Evolutionary conservation across 2,797 vertebrate species (phyloP).

Genomic region (Ptychadena robeensis): DNA sequence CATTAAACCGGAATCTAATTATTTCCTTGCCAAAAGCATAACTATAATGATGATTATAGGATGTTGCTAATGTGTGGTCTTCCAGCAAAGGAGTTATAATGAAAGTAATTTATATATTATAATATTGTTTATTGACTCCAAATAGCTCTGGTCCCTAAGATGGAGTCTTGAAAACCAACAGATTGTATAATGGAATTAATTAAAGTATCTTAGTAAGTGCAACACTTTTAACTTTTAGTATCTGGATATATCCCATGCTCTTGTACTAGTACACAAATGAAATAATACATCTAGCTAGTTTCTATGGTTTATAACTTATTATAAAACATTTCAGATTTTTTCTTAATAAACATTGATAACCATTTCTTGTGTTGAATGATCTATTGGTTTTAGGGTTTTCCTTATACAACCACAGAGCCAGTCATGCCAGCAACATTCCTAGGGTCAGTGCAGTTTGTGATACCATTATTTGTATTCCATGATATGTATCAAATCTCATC

Average conservation of each 20-base stretch:
- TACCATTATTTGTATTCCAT: slow-evolving; percentile 42
- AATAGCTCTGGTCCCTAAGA: too few relatives aligned
- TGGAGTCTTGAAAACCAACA: too few relatives aligned
- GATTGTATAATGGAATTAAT: too few relatives aligned
- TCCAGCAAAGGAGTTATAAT: too few relatives aligned
- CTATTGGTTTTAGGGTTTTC: background rate
- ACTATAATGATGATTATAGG: too few relatives aligned
- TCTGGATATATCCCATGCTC: background rate
- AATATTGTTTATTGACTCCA: too few relatives aligned
- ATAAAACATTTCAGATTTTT: background rate
- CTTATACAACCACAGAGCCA: background rate
- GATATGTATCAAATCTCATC: slow-evolving; percentile 45
- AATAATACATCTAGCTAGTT: background rate
- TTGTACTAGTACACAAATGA: background rate
- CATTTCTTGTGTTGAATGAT: background rate
- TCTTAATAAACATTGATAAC: background rate
- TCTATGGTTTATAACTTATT: background rate
- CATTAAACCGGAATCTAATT: too few relatives aligned
- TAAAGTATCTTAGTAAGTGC: too few relatives aligned
- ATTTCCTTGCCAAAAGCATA: too few relatives aligned
- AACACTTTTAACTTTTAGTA: too few relatives aligned
- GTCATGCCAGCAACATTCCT: slow-evolving; percentile 20
- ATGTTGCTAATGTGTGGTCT: too few relatives aligned
- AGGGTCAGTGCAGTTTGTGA: slow-evolving; percentile 16
- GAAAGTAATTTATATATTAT: too few relatives aligned